Conservation (phyloP, 2,113 vertebrate species). For the Otis tarda region DNA sequence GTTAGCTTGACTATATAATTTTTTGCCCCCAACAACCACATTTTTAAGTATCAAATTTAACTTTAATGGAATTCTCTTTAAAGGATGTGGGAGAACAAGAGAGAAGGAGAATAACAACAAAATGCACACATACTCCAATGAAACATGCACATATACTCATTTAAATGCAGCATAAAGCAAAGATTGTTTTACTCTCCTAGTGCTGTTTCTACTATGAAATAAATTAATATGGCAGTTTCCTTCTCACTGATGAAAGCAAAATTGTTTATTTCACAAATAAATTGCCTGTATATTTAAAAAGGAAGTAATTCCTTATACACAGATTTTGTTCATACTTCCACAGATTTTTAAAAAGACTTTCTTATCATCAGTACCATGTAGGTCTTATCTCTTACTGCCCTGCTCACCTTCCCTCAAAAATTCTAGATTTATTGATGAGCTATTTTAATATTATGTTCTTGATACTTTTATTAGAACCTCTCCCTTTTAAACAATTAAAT, state of each 20-base stretch:
- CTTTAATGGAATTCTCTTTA: not conserved
- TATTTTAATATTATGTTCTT: not conserved
- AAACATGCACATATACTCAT: not conserved
- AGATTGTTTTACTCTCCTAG: not conserved
- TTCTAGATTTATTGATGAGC: not conserved
- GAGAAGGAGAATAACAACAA: not conserved
- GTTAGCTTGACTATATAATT: not conserved
- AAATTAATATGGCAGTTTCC: not conserved
- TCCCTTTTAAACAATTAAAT: not conserved
- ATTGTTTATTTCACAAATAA: not conserved
- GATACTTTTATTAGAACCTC: not conserved
- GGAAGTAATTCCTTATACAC: not conserved
- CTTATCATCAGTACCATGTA: not conserved
- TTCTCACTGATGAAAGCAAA: not conserved
- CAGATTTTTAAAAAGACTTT: not conserved
- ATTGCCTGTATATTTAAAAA: not conserved
- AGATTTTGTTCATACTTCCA: not conserved
- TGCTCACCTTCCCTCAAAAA: rapidly evolving
- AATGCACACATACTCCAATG: not conserved
- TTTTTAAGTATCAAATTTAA: not conserved
- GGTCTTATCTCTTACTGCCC: not conserved
- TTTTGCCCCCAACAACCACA: not conserved
- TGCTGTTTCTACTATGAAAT: not conserved
- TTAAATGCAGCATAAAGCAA: not conserved
- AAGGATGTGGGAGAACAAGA: not conserved